Evolutionary conservation across 2,888 invertebrate genomes (phyloP).

Genomic region (Criorhina ranunculi): DNA sequence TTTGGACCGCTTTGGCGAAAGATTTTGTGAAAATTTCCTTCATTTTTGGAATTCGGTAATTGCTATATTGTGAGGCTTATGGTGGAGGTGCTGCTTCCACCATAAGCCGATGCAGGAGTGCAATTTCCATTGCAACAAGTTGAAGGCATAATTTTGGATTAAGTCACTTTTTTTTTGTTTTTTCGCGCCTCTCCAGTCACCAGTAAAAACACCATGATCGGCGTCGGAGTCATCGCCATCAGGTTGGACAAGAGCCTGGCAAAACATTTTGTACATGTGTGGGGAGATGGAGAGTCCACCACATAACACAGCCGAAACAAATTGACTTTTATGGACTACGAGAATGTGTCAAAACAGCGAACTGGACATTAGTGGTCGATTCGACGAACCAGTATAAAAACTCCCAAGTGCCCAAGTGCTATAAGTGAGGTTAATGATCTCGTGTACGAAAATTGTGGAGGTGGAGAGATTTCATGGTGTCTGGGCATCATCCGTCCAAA

Average conservation of each 20-base stretch:
- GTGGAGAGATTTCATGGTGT: constrained; percentile 3
- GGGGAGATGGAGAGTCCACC: constrained; percentile 1
- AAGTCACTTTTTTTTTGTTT: constrained; percentile 59
- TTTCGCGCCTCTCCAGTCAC: constrained; percentile 42
- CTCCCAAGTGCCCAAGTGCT: constrained; percentile 2
- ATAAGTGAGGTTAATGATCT: constrained; percentile 55
- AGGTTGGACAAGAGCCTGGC: constrained; percentile 5
- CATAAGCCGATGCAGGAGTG: constrained; percentile 75
- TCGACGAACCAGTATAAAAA: constrained; percentile 16
- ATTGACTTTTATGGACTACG: constrained; percentile 75
- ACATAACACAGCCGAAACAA: constrained; percentile 60
- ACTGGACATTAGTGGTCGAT: constrained; percentile 26
- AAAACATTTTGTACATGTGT: background rate
- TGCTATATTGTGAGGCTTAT: constrained; percentile 70
- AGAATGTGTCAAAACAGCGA: constrained; percentile 69
- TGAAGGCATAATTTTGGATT: constrained; percentile 76
- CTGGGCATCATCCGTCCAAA: constrained; percentile 23
- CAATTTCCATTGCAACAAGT: constrained; percentile 73
- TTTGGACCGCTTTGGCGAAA: constrained; percentile 70
- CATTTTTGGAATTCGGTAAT: constrained; percentile 76
- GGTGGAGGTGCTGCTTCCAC: constrained; percentile 75
- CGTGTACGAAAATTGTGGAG: constrained; percentile 22
- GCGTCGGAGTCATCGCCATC: constrained; percentile 4
- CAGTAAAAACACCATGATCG: constrained; percentile 19
- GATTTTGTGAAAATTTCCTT: constrained; percentile 72